Base-by-base conservation (phyloP, 2,888 invertebrate species). In the Drosophila mulleri region DNA sequence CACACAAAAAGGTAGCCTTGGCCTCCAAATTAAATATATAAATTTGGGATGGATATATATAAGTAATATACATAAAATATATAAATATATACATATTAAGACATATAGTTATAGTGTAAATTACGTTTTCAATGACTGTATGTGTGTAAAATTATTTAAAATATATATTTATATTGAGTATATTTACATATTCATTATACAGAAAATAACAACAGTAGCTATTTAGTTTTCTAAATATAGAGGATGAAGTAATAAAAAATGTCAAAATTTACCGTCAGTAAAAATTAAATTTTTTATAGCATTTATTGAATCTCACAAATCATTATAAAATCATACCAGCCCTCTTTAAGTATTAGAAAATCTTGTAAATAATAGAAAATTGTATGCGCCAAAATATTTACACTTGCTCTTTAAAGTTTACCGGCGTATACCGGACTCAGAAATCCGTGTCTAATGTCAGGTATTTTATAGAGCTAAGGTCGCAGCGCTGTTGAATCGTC, bases 21-120 rank as follows among this genome's bases (percentile, higher is more conserved):
- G 81, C 90, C 89, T 81, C 80, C 78, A 85, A 83, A 81, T 59
- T 64, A 69, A 75, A 45, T 16, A 3, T 45, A 45, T 45, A 16
- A 29, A 29, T 29, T 29, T 29, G 0, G 29, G 29, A 29, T 20
- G 14, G 5, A 20, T 20, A 12, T 44, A 16, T 7, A 32, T 32
- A 29, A 29, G 8, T 29, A 32, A 29, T 1, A 7, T 32, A 32
- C 11, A 32, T 32, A 32, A 32, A 32, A 32, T 11, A 11, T 11
- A 32, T 32, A 32, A 32, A 32, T 32, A 32, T 32, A 9, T 32
- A 32, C 8, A 9, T 32, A 32, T 32, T 29, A 29, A 29, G 7
- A 8, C 32, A 32, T 32, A 32, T 32, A 29, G 8, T 1, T 29
- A 29, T 29, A 29, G 1, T 3, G 8, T 29, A 29, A 7, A 29